Base-by-base conservation (phyloP, 2,888 invertebrate species). In the Clivina fossor region DNA sequence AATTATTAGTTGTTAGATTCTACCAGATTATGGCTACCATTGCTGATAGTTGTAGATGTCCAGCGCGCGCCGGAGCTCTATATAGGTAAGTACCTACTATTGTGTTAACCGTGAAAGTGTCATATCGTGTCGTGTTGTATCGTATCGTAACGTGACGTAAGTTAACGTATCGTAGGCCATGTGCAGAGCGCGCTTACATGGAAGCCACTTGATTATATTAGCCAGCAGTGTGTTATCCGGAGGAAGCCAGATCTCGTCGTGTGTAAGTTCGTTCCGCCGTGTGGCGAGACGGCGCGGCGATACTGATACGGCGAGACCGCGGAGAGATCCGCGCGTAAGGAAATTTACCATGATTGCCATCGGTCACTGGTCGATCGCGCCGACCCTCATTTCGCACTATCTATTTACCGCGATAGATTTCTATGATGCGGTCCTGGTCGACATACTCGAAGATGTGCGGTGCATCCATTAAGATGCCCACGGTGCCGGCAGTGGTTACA, bases 391-490 rank as follows among this genome's bases (percentile, higher is more conserved):
- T 44, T 11, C 38, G 16, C 38, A 53, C 44, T 53, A 26, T 53
- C 44, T 88, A 93, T 80, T 93, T 93, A 74, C 93, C 92, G 69
- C 93, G 84, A 76, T 94, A 94, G 70, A 92, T 92, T 78, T 93
- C 92, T 71, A 94, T 94, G 70, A 94, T 93, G 72, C 89, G 87
- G 76, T 95, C 94, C 77, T 95, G 95, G 78, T 95, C 95, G 66
- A 95, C 94, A 75, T 93, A 94, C 76, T 96, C 94, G 75, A 96
- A 94, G 77, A 96, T 96, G 78, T 95, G 93, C 57, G 96, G 97
- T 3, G 97, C 96, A 74, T 96, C 93, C 90, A 97, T 93, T 49
- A 97, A 80, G 65, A 97, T 96, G 54, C 95, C 95, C 61, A 95
- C 86, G 5, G 97, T 97, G 24, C 97, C 97, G 50, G 91, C 92